These are phyloP conservation scores for Brachirus orientalis DNA, from an alignment of 2,113 vertebrate genomes.

Conservation along the genomic window DNA sequence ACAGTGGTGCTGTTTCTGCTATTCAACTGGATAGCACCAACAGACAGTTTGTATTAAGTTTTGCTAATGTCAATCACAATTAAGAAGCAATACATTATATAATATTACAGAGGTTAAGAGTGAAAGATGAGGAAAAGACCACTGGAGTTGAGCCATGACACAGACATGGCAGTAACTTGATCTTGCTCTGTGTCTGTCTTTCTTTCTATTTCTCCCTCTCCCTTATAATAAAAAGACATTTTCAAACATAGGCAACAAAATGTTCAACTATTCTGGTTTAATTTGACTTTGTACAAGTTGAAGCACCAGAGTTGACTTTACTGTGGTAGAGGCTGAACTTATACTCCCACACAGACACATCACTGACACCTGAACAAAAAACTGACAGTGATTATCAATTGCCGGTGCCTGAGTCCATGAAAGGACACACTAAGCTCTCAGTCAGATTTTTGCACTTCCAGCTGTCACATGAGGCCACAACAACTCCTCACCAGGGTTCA, in stretches of 20 bases:
- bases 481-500: constrained; percentile 10
- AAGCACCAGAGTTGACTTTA: neutral
- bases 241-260: constrained; percentile 37
- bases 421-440: neutral
- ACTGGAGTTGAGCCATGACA: constrained; percentile 65
- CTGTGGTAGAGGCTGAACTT: neutral
- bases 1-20: constrained; percentile 4
- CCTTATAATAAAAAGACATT: constrained; percentile 31
- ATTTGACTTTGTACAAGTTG: constrained; percentile 7
- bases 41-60: constrained; percentile 14
- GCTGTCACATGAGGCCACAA: constrained; percentile 8
- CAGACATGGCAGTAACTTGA: constrained; percentile 65
- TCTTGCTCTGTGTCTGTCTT: constrained; percentile 25
- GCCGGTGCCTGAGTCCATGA: neutral
- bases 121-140: constrained; percentile 58
- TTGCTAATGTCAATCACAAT: constrained; percentile 58
- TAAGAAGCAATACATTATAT: constrained; percentile 56
- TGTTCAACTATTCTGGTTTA: constrained; percentile 28
- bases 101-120: constrained; percentile 51
- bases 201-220: neutral
- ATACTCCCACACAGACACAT: neutral
- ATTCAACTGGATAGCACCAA: neutral
- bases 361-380: constrained; percentile 18
- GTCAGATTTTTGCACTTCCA: neutral
- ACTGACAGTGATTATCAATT: neutral